A percentile compares a stretch with the other conserved stretches of the same genome.
phyloP scores from a whole-genome alignment of 2,113 vertebrate genomes.

The Pseudorhombus dupliciocellatus region DNA sequence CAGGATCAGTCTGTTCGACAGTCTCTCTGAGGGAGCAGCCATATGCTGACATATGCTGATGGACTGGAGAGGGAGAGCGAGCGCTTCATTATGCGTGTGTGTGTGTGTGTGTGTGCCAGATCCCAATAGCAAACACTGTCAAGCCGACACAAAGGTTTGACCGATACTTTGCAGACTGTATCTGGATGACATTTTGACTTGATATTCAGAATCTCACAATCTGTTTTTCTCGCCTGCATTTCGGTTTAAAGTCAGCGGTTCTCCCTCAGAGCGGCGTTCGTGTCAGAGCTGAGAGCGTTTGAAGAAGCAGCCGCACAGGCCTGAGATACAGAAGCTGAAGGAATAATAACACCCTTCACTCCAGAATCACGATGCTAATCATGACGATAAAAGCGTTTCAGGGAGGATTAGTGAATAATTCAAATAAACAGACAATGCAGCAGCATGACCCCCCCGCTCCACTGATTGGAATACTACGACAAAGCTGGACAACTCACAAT shows the following conservation, averaged over 20 bases:
- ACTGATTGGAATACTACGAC: too few species aligned
- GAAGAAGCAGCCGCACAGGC: too few species aligned
- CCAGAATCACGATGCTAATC: constrained; percentile 35
- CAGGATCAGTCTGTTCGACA: constrained; percentile 65
- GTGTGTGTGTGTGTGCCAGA: constrained; percentile 21
- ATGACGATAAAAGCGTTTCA: constrained; percentile 14
- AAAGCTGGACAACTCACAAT: too few species aligned
- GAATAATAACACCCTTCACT: too few species aligned
- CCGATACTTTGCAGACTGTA: not conserved
- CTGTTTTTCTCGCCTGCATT: not conserved
- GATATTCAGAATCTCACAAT: constrained; percentile 18
- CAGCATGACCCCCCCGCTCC: too few species aligned
- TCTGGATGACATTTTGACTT: constrained; percentile 1
- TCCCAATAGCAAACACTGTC: not conserved
- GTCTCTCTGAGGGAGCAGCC: constrained; percentile 56
- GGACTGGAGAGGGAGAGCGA: constrained; percentile 3
- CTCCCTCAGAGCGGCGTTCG: constrained; percentile 5
- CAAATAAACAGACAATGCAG: too few species aligned
- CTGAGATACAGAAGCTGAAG: too few species aligned
- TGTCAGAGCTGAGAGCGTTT: too few species aligned
- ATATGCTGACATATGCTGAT: constrained; percentile 72
- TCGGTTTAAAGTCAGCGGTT: constrained; percentile 12
- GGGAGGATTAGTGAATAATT: too few species aligned
- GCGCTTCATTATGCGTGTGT: constrained; percentile 30
- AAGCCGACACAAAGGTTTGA: constrained; percentile 38